Evolutionary conservation across 2,888 invertebrate species (phyloP).

Genomic region (Mesopsocus fuscifrons): DNA sequence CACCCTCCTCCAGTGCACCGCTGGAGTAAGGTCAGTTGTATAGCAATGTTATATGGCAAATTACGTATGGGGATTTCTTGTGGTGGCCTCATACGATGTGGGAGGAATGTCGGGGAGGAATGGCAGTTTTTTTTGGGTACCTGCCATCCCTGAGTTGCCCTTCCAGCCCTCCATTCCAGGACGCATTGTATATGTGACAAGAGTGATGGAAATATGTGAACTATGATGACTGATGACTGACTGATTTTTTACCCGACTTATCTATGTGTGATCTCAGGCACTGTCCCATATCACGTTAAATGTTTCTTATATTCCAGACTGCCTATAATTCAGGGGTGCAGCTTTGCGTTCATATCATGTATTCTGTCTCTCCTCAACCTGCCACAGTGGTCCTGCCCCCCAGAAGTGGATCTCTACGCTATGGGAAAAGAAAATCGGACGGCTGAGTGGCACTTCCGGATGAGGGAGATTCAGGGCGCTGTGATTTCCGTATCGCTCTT

Average conservation of each 20-base stretch:
- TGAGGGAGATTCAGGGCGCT: conserved; percentile 67
- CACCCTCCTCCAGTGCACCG: conserved; percentile 50
- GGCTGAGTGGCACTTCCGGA: conserved; percentile 50
- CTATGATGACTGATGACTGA: no score
- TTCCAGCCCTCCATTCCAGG: no score
- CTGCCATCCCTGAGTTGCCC: no score
- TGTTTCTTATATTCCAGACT: conserved; percentile 31
- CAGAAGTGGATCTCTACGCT: conserved; percentile 27
- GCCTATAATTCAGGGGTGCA: conserved; percentile 43
- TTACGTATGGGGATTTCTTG: neutral
- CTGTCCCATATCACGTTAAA: no score
- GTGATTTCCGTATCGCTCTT: conserved; percentile 53
- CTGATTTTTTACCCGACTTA: no score
- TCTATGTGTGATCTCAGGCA: no score
- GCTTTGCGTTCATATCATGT: conserved; percentile 7
- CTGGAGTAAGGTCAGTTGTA: conserved; percentile 39
- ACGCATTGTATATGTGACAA: neutral
- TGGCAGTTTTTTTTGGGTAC: no score
- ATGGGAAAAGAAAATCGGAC: conserved; percentile 36
- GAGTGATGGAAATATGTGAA: no score
- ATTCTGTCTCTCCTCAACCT: conserved; percentile 53
- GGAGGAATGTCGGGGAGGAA: neutral
- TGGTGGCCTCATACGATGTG: neutral
- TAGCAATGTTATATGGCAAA: neutral
- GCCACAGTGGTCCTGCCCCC: conserved; percentile 52